phyloP scores from a whole-genome alignment of 2,797 vertebrate genomes.

The Chanos chanos region DNA sequence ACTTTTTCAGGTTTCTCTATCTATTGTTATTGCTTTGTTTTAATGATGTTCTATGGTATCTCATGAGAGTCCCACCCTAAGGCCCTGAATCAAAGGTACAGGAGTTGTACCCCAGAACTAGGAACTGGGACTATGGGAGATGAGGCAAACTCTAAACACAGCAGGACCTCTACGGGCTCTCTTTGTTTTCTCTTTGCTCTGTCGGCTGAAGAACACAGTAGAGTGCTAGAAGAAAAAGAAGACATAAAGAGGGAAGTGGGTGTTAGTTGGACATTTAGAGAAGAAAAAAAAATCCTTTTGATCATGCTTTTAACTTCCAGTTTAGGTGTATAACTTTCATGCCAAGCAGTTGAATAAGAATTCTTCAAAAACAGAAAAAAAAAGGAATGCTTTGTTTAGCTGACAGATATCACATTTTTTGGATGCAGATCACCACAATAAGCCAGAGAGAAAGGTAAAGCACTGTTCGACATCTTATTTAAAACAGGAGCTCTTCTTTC shows the following conservation, averaged over 20 bases:
- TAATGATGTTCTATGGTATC: conserved; percentile 24
- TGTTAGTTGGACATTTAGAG: neutral
- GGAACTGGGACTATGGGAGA: conserved; percentile 32
- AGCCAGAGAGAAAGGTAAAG: too few species aligned
- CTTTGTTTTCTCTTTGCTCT: neutral
- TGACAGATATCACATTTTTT: too few species aligned
- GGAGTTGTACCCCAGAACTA: conserved; percentile 32
- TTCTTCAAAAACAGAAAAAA: too few species aligned
- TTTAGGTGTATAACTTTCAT: too few species aligned
- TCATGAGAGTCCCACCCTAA: conserved; percentile 18
- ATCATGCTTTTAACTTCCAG: too few species aligned
- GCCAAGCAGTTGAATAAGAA: too few species aligned
- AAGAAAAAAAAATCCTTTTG: neutral
- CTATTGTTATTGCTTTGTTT: conserved; percentile 6
- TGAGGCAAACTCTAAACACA: conserved; percentile 3
- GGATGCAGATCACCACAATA: too few species aligned
- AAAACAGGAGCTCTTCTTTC: too few species aligned
- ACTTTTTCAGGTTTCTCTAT: neutral
- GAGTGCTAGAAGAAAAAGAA: neutral
- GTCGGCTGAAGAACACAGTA: neutral
- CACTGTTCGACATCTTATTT: too few species aligned
- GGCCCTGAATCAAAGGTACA: conserved; percentile 44
- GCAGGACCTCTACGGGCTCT: conserved; percentile 1
- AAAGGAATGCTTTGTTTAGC: too few species aligned
- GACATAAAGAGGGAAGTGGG: neutral